Base-by-base conservation (phyloP, 2,797 vertebrate genomes). In the Vespertilio murinus region DNA sequence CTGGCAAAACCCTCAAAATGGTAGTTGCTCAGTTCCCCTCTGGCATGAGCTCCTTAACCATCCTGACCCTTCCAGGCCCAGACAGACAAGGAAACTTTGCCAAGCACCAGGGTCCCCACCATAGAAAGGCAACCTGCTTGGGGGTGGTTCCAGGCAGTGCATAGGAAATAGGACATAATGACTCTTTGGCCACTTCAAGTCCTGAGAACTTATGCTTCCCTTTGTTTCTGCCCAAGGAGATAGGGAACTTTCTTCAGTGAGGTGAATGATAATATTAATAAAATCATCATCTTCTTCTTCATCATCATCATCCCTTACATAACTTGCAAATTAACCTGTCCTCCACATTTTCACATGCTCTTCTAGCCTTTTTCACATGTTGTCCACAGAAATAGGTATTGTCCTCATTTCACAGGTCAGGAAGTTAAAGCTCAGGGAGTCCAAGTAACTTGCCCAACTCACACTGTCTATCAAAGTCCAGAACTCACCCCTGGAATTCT, bases 231-330 rank as follows among this genome's bases (percentile, higher is more conserved):
- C 54, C 33, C 35, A 88, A 78, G 6, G 59, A 93, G 25, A 83
- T 16, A 87, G 25, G 78, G 47, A 87, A 65, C 33, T 78, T 45
- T 69, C 12, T 84, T 81, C 86, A 69, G 6, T 22, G 14, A 64
- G 45, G 13, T 87, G 25, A 93, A 73, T 56, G 12, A 81, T 22
- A 56, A 11, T 75, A 14, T 25, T 45, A 69, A 88, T 83, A 80
- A 69, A 77, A 73, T 54, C 67, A 93, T 75, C 84, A 82, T 42
- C 59, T 67, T 54, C 77, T 89, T 75, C 80, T 74, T 42, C 77
- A 83, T 75, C 84, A 78, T 42, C 49, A 73, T 56, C 52, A 85
- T 52, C 64, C 33, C 47, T 49, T 14, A 38, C 2, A 30, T 64
- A 80, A 88, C 49, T 77, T 81, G 30, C 70, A 84, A 93, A 70